Percentiles rank a stretch among this genome's conserved stretches.
Evolutionary conservation across 2,888 invertebrate species (phyloP).

Genomic region (Lathronympha strigana): DNA sequence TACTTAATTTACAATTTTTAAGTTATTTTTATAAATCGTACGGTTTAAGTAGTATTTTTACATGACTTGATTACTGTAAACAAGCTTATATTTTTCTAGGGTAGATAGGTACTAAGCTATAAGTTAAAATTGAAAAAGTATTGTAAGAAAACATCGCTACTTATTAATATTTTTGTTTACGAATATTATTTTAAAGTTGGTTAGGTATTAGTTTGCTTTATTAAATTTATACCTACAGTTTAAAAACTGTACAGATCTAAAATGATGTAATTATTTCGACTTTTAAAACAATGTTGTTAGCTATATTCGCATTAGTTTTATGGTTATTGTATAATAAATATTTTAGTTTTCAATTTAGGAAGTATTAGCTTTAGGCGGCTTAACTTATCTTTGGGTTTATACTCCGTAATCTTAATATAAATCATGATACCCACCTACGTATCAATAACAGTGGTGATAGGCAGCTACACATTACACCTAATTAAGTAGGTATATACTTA

Average conservation of each 20-base stretch:
- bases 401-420: constrained; percentile 27
- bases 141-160: too few species aligned
- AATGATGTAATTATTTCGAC: too few species aligned
- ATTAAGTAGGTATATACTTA: too few species aligned
- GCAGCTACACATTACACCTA: neutral
- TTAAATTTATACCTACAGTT: too few species aligned
- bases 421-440: constrained; percentile 2
- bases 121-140: neutral
- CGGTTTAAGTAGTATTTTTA: neutral
- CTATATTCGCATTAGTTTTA: too few species aligned
- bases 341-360: neutral
- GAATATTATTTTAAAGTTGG: neutral
- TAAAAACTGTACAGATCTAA: too few species aligned
- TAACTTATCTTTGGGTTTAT: constrained; percentile 27
- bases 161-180: too few species aligned
- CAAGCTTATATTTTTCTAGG: constrained; percentile 7
- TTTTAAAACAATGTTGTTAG: too few species aligned
- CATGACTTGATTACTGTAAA: neutral
- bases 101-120: neutral
- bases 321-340: neutral
- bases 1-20: too few species aligned
- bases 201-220: neutral
- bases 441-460: neutral
- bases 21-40: too few species aligned
- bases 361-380: constrained; percentile 15